These are phyloP conservation scores for Diphyllodes magnificus DNA, from an alignment of 2,113 vertebrate species.

Conservation along the genomic window DNA sequence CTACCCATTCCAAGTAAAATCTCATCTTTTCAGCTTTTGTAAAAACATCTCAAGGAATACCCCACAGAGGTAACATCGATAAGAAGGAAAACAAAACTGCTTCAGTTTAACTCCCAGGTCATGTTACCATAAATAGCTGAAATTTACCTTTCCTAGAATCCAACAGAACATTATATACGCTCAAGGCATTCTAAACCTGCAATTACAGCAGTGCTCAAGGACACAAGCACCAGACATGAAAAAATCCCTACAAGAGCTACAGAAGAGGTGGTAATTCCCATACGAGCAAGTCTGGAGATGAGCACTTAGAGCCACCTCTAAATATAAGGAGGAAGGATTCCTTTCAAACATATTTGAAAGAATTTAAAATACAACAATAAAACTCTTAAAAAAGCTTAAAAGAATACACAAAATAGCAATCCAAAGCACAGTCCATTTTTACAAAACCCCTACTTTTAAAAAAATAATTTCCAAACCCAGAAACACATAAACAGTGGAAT, in stretches of 20 bases:
- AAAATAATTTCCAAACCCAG: neutral
- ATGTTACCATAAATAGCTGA: rapidly evolving
- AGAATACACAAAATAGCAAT: neutral
- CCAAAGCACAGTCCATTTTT: neutral
- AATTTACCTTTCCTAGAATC: neutral
- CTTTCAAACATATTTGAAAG: neutral
- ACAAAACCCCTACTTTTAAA: neutral
- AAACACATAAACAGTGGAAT: neutral
- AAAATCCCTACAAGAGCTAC: neutral
- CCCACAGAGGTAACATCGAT: neutral
- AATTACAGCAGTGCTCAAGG: neutral
- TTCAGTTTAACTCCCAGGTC: neutral
- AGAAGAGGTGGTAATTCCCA: neutral
- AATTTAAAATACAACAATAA: neutral
- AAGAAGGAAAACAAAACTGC: neutral
- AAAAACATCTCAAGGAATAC: neutral
- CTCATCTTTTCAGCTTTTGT: neutral
- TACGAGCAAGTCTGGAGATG: neutral
- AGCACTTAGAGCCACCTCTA: neutral
- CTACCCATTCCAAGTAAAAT: neutral
- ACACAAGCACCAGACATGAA: neutral
- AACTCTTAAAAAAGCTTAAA: neutral
- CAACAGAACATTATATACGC: neutral
- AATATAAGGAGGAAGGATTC: neutral
- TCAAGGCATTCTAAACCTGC: neutral